Evolutionary conservation across 2,797 vertebrate genomes (phyloP).

Genomic region (Diceros bicornis): DNA sequence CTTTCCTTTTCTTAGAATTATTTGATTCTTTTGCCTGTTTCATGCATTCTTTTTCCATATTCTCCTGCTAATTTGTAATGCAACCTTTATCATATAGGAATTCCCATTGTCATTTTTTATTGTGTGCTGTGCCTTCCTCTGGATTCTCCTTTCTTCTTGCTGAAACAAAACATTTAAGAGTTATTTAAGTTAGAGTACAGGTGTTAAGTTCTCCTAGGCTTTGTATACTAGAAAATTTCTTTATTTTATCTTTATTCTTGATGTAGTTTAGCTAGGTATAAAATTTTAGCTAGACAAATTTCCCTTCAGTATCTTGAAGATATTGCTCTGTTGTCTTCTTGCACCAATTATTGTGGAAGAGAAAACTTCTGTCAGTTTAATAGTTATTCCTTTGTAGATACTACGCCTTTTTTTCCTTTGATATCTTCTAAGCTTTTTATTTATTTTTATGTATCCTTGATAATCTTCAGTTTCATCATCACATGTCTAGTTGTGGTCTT

Average conservation of each 20-base stretch:
- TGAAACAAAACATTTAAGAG: neutral
- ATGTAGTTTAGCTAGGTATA: neutral
- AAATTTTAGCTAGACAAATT: neutral
- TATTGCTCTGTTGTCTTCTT: neutral
- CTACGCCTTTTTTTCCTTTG: neutral
- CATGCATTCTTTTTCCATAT: neutral
- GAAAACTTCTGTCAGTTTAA: neutral
- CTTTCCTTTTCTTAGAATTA: neutral
- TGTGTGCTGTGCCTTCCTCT: neutral
- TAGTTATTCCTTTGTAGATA: neutral
- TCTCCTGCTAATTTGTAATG: neutral
- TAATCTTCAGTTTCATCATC: neutral
- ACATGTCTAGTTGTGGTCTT: neutral
- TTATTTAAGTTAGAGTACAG: neutral
- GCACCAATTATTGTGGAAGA: neutral
- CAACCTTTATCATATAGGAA: neutral
- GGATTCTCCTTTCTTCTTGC: neutral
- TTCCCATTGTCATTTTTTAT: neutral
- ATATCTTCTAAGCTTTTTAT: neutral
- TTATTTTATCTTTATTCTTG: neutral
- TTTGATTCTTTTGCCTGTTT: slow-evolving; percentile 4
- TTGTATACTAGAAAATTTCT: neutral
- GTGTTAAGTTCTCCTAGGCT: neutral
- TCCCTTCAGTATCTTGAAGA: neutral
- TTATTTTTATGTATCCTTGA: neutral